A percentile compares a stretch with the other conserved stretches of the same genome.
Evolutionary conservation across 1,140 invertebrate genomes (phyloP).

Genomic region (Scaptomyza montana): DNA sequence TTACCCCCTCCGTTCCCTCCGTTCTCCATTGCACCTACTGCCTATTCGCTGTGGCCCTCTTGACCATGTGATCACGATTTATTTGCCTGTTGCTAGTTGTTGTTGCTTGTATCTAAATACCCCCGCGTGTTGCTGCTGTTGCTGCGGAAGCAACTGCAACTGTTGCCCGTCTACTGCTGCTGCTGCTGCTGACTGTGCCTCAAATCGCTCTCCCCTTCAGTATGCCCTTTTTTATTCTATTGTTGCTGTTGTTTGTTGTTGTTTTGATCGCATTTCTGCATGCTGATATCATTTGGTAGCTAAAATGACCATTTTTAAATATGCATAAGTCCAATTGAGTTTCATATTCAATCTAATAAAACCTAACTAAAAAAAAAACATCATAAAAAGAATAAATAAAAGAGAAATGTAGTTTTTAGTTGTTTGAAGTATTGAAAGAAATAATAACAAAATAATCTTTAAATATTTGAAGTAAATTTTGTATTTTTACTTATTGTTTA

Average conservation of each 20-base stretch:
- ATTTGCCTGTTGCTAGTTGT: constrained; percentile 65
- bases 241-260: constrained; percentile 20
- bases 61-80: constrained; percentile 84
- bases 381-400: no score
- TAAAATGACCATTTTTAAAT: constrained; percentile 25
- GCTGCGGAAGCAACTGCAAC: constrained; percentile 59
- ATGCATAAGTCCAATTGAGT: constrained; percentile 16
- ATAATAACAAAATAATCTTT: no score
- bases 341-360: not conserved
- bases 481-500: no score
- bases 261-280: constrained; percentile 34
- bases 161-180: constrained; percentile 36
- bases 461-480: no score
- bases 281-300: constrained; percentile 31
- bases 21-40: constrained; percentile 8
- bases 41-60: constrained; percentile 53
- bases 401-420: no score
- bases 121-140: constrained; percentile 66
- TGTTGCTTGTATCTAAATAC: constrained; percentile 70
- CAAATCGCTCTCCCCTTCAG: constrained; percentile 11
- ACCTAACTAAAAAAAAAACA: not conserved
- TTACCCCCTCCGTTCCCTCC: not conserved
- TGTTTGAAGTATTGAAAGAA: no score
- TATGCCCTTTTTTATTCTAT: constrained; percentile 8
- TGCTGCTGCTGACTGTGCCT: constrained; percentile 21